Evolutionary conservation across 2,888 invertebrate genomes (phyloP), one percentile per base, ranked within the genome.

Genomic region (Phalangium opilio): DNA sequence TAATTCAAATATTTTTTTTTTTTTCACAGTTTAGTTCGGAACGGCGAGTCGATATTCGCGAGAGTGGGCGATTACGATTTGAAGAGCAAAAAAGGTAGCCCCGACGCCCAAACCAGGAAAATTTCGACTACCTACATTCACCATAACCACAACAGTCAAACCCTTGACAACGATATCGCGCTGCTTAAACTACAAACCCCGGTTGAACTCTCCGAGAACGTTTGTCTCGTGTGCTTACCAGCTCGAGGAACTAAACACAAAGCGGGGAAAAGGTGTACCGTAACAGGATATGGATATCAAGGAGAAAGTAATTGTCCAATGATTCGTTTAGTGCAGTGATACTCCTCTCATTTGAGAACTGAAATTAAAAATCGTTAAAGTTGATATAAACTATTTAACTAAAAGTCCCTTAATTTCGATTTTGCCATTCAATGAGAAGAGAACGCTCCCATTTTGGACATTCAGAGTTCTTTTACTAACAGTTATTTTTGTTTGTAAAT

Each of bases 81-180:
- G 55, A 90, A 87, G 1, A 72, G 84, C 49, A 86, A 87, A 65
- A 85, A 84, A 64, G 87, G 87, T 27, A 86, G 86, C 56, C 85
- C 87, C 0, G 43, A 41, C 2, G 48, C 50, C 20, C 50, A 53
- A 40, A 53, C 50, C 10, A 87, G 86, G 10, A 87, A 89, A 69
- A 89, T 90, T 2, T 85, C 86, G 45, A 90, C 90, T 45, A 89
- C 89, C 0, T 90, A 90, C 66, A 90, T 90, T 52, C 90, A 90
- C 62, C 90, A 90, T 67, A 90, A 90, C 69, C 90, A 90, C 71
- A 90, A 90, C 67, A 85, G 86, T 58, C 89, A 89, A 67, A 90
- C 90, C 1, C 68, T 90, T 55, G 90, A 89, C 64, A 90, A 93
- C 60, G 91, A 93, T 61, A 89, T 93, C 53, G 93, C 93, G 1